Base-by-base conservation (phyloP, 1,140 invertebrate genomes). In the Polyergus mexicanus region DNA sequence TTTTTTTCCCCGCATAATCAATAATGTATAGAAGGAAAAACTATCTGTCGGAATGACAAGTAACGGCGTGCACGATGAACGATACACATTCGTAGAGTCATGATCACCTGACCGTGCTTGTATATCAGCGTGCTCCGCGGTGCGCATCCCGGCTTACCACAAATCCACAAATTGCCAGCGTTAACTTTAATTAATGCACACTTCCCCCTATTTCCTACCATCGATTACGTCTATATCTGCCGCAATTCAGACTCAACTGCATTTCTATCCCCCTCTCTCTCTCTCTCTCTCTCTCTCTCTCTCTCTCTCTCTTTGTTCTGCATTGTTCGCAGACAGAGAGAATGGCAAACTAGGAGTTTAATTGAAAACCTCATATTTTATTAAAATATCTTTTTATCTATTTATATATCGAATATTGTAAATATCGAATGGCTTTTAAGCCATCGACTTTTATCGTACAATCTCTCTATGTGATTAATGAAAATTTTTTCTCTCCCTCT, bases 171-270 rank as follows among this genome's bases (percentile, higher is more conserved):
- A 91, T 91, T 90, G 88, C 88, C 77, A 75, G 58, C 85, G 75
- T 86, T 83, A 85, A 89, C 88, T 89, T 86, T 92, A 91, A 92
- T 92, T 91, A 92, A 87, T 84, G 90, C 91, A 89, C 89, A 90
- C 91, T 92, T 90, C 83, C 89, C 78, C 41, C 69, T 76, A 88
- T 87, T 84, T 76, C 62, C 84, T 85, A 78, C 77, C 81, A 75
- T 88, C 68, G 89, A 86, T 68, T 90, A 78, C 68, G 72, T 86
- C 86, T 51, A 63, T 66, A 58, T 78, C 85, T 47, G 11, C 25
- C 63, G 38, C 54, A 51, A 8, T 28, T 63, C 28, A 47, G 19
- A 28, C 47, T 58, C 66, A 44, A 28, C 54, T 68, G 41, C 3
- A n/a, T 58, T 65, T 86, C 76, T 41, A 32, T 56, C 38, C 63